Conservation (phyloP, 2,888 invertebrate species). For the Dryobotodes eremita region DNA sequence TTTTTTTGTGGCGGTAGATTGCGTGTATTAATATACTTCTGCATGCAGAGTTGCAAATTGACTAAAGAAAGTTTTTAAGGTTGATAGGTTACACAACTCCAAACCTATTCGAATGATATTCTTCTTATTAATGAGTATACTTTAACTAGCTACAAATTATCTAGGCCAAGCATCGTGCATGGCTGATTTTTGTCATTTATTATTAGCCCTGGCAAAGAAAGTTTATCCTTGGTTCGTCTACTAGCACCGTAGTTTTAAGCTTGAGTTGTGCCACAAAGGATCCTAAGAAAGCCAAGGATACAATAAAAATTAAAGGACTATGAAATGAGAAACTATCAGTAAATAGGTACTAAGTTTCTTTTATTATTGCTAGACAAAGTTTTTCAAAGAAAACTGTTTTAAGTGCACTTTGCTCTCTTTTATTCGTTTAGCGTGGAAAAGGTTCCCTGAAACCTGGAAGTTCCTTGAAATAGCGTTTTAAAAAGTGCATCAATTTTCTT, state of each 20-base stretch:
- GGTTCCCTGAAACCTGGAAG: background rate
- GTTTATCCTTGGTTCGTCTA: conserved; percentile 9
- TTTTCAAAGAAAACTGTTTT: conserved; percentile 1
- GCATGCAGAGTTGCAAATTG: conserved; percentile 1
- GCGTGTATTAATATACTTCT: conserved; percentile 18
- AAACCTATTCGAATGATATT: background rate
- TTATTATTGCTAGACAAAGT: background rate
- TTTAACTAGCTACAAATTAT: background rate
- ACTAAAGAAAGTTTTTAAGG: background rate
- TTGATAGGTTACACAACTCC: background rate
- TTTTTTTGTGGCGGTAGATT: conserved; percentile 31
- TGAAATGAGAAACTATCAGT: conserved; percentile 8
- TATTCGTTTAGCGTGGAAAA: conserved; percentile 15
- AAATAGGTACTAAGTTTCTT: conserved; percentile 14
- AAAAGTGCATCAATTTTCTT: conserved; percentile 1
- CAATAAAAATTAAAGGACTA: background rate
- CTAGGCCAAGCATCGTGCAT: background rate
- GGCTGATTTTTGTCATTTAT: background rate
- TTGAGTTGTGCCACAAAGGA: conserved; percentile 1
- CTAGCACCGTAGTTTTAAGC: background rate
- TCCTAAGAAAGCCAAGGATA: background rate
- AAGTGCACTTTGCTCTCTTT: background rate
- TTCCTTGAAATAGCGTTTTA: conserved; percentile 1
- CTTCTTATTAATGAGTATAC: background rate
- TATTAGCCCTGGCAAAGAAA: background rate